Conservation (phyloP, 2,113 vertebrate species). For the Muntiacus reevesi region DNA sequence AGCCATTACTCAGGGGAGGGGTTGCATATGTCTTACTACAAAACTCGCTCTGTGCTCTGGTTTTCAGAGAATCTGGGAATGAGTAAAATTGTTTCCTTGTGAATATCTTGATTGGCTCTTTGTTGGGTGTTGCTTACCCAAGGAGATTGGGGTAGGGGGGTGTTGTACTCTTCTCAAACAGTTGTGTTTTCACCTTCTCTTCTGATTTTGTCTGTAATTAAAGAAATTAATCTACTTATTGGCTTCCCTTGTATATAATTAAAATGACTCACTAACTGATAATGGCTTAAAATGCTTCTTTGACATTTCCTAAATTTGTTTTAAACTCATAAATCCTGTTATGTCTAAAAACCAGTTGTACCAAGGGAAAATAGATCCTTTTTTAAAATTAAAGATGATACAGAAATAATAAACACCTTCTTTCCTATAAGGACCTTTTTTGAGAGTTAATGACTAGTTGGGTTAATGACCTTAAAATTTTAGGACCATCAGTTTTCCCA, state of each 20-base stretch:
- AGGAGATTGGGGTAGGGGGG: not conserved
- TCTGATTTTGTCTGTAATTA: not conserved
- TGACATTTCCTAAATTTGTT: constrained; percentile 17
- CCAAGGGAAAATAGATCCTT: not conserved
- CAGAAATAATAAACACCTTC: not conserved
- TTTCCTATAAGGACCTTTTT: not conserved
- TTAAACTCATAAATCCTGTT: not conserved
- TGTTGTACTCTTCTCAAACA: not conserved
- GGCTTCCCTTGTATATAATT: not conserved
- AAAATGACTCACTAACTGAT: not conserved
- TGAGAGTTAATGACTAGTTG: not conserved
- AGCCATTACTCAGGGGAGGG: not conserved
- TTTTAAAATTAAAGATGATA: not conserved
- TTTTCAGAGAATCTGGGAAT: not conserved
- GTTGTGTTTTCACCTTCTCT: not conserved
- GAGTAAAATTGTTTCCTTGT: not conserved
- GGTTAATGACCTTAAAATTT: constrained; percentile 12
- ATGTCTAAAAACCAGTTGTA: not conserved
- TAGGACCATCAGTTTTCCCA: not conserved
- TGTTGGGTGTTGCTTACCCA: not conserved
- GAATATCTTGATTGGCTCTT: not conserved
- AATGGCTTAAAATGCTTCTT: constrained; percentile 8
- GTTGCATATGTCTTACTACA: not conserved
- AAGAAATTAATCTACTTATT: not conserved
- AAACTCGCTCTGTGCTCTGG: fast-evolving